Evolutionary conservation across 1,140 invertebrate species (phyloP).

Genomic region (Danaus plexippus): DNA sequence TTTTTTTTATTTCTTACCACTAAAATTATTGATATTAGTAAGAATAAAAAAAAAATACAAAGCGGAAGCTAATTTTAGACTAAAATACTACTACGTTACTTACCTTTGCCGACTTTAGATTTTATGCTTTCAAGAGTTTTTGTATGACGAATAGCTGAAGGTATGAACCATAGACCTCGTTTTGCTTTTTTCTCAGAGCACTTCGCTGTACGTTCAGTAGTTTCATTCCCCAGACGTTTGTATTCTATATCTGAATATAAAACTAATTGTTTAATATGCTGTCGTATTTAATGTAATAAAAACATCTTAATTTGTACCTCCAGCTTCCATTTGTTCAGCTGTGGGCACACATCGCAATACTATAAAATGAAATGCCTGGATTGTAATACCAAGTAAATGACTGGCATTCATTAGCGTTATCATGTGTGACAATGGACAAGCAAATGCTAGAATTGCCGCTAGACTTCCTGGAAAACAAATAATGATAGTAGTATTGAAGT

Average conservation of each 20-base stretch:
- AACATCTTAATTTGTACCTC: constrained; percentile 32
- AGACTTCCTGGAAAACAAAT: constrained; percentile 71
- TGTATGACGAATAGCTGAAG: constrained; percentile 57
- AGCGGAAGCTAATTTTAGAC: background rate
- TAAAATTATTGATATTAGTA: background rate
- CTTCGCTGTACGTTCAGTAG: constrained; percentile 34
- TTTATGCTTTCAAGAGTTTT: constrained; percentile 66
- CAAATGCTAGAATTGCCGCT: constrained; percentile 77
- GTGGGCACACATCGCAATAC: constrained; percentile 65
- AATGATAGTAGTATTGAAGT: background rate
- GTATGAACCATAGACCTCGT: constrained; percentile 58
- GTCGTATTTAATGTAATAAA: background rate
- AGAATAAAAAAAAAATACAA: background rate
- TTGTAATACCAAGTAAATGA: constrained; percentile 60
- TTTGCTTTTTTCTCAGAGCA: constrained; percentile 43
- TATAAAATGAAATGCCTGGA: constrained; percentile 62
- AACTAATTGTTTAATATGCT: constrained; percentile 10
- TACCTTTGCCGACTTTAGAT: constrained; percentile 64
- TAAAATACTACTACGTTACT: background rate
- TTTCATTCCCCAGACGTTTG: constrained; percentile 50
- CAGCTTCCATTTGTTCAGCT: constrained; percentile 57
- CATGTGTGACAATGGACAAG: constrained; percentile 74
- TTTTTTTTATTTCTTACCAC: constrained; percentile 2
- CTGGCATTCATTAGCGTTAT: constrained; percentile 69
- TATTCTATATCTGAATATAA: constrained; percentile 55